Conservation (phyloP, 2,797 vertebrate species). For the Borostomias antarcticus region DNA sequence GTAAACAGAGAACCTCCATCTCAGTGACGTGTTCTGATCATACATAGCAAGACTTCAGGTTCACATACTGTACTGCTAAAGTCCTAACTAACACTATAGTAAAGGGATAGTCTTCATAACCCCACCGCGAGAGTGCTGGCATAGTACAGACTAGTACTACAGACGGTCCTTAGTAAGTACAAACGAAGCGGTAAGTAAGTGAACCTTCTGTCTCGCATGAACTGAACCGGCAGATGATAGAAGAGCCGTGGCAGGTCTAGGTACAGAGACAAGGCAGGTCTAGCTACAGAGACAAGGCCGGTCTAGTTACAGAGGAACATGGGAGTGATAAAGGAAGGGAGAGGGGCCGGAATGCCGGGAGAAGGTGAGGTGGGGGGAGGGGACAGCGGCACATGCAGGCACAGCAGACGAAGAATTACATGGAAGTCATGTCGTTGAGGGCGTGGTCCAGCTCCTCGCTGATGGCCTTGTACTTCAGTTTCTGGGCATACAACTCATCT, state of each 20-base stretch:
- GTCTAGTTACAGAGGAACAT: not conserved
- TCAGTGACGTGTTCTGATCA: conserved; percentile 45
- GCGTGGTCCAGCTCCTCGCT: conserved; percentile 99
- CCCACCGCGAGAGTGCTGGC: not conserved
- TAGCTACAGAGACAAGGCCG: not conserved
- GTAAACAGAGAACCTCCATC: conserved; percentile 27
- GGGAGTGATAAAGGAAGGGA: not conserved
- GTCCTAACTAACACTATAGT: conserved; percentile 12
- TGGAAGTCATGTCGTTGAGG: conserved; percentile 99
- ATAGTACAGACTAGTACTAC: conserved; percentile 12
- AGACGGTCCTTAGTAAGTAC: conserved; percentile 19
- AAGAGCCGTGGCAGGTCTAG: conserved; percentile 2
- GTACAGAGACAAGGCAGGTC: not conserved
- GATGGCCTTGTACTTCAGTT: conserved; percentile 99
- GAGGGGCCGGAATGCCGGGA: not conserved
- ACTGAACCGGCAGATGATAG: conserved; percentile 13
- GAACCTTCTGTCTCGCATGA: conserved; percentile 30
- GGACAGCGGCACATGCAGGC: conserved; percentile 59
- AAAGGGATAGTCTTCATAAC: conserved; percentile 18
- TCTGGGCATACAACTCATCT: conserved; percentile 99
- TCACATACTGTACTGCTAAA: conserved; percentile 17
- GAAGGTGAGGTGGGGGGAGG: conserved; percentile 25
- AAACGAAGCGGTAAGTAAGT: not conserved
- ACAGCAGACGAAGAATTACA: conserved; percentile 83
- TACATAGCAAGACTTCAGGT: conserved; percentile 46